These are phyloP conservation scores for Spodoptera frugiperda DNA, from an alignment of 1,140 invertebrate species.

Conservation along the genomic window DNA sequence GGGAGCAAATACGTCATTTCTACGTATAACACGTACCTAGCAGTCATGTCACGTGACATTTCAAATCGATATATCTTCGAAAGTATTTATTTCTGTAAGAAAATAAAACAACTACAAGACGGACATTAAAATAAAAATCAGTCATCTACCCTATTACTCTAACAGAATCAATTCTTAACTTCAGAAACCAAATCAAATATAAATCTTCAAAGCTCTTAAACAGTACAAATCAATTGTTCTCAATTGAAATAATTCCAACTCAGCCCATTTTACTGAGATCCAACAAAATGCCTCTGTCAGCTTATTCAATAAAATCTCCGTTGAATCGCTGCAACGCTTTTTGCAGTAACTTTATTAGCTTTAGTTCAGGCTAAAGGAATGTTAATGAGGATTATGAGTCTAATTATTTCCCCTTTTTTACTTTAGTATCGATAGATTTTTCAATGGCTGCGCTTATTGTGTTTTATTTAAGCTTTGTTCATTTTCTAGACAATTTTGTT, in stretches of 20 bases:
- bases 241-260: conserved; percentile 21
- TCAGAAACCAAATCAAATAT: not conserved
- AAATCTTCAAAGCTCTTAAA: not conserved
- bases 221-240: conserved; percentile 9
- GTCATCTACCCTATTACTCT: too few relatives aligned
- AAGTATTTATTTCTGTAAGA: too few relatives aligned
- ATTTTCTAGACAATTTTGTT: too few relatives aligned
- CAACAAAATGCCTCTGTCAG: conserved; percentile 18
- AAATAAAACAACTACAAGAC: too few relatives aligned
- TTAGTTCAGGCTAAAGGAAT: not conserved
- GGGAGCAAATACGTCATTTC: too few relatives aligned
- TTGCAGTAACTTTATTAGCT: conserved; percentile 25
- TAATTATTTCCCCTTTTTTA: not conserved
- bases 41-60: too few relatives aligned
- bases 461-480: too few relatives aligned
- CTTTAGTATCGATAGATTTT: not conserved
- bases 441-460: too few relatives aligned
- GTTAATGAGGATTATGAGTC: not conserved
- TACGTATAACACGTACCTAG: too few relatives aligned
- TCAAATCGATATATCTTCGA: too few relatives aligned
- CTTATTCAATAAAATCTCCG: conserved; percentile 33
- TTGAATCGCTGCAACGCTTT: conserved; percentile 14
- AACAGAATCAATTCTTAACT: too few relatives aligned
- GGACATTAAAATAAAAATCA: too few relatives aligned
- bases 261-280: conserved; percentile 5